Percentiles rank a stretch among this genome's conserved stretches.
Conservation (phyloP, 2,797 vertebrate species). For the Hoplostethus mediterraneus region DNA sequence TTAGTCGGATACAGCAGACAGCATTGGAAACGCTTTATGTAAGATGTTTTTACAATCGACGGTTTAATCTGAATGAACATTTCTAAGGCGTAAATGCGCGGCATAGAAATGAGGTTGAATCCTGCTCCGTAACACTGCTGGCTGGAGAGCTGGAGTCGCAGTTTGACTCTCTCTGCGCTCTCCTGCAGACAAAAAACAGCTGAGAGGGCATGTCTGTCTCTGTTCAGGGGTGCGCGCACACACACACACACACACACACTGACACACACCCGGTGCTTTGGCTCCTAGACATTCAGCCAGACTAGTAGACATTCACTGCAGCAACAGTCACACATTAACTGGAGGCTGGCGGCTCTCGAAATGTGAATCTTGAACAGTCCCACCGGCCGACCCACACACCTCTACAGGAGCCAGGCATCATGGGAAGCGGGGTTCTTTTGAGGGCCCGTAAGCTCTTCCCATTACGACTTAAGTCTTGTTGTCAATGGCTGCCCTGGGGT, state of each 20-base stretch:
- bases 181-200: constrained; percentile 65
- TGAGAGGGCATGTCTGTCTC: constrained; percentile 64
- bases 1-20: not conserved
- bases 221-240: constrained; percentile 35
- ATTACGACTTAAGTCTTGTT: constrained; percentile 58
- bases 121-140: not conserved
- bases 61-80: not conserved
- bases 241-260: constrained; percentile 6
- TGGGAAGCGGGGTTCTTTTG: constrained; percentile 33
- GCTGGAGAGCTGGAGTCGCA: constrained; percentile 25
- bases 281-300: constrained; percentile 52
- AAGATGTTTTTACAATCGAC: not conserved
- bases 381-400: constrained; percentile 32
- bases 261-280: too few species aligned
- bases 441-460: constrained; percentile 55
- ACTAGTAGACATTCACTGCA: constrained; percentile 57
- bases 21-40: constrained; percentile 11
- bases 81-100: constrained; percentile 2
- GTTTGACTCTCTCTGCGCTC: constrained; percentile 28
- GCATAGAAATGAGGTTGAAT: constrained; percentile 18
- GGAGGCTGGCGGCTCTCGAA: constrained; percentile 46
- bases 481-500: constrained; percentile 49
- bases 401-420: constrained; percentile 50
- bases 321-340: constrained; percentile 62
- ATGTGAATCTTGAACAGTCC: constrained; percentile 38